Conservation (phyloP, 92 coral and sea anemone species). For the Siderastrea siderea region DNA sequence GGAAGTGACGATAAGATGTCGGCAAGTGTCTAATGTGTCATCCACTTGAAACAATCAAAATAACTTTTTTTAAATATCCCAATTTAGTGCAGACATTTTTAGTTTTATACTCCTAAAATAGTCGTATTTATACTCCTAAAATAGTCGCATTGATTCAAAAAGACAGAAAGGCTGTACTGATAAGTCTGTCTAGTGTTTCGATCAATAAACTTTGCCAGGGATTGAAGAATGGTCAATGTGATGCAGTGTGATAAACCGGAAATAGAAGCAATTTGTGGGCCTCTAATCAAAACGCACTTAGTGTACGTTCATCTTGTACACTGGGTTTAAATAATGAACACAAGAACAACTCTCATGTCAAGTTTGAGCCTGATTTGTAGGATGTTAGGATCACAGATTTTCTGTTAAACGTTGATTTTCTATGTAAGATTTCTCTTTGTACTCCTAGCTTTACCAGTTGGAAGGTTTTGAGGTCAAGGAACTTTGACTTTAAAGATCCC, state of each 20-base stretch:
- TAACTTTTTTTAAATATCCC: neutral
- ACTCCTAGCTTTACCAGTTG: neutral
- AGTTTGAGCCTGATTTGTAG: neutral
- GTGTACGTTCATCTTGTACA: too few relatives aligned
- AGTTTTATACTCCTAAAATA: neutral
- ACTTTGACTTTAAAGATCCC: neutral
- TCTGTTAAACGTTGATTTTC: neutral
- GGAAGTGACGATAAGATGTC: conserved; percentile 24
- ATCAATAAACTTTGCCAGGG: too few relatives aligned
- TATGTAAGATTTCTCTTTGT: neutral
- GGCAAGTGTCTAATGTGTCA: neutral
- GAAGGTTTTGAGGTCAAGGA: conserved; percentile 4
- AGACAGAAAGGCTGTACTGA: neutral
- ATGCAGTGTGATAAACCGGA: neutral
- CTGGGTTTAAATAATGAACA: too few relatives aligned
- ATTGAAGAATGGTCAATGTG: too few relatives aligned
- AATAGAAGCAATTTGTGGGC: neutral
- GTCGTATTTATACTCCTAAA: neutral
- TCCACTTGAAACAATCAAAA: neutral
- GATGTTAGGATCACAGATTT: neutral
- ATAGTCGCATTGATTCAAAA: neutral
- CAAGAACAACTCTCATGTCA: neutral
- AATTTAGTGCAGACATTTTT: conserved; percentile 1
- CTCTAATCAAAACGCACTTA: too few relatives aligned
- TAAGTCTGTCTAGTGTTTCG: too few relatives aligned